Evolutionary conservation across 2,113 vertebrate genomes (phyloP).

Genomic region (Echinops telfairi): DNA sequence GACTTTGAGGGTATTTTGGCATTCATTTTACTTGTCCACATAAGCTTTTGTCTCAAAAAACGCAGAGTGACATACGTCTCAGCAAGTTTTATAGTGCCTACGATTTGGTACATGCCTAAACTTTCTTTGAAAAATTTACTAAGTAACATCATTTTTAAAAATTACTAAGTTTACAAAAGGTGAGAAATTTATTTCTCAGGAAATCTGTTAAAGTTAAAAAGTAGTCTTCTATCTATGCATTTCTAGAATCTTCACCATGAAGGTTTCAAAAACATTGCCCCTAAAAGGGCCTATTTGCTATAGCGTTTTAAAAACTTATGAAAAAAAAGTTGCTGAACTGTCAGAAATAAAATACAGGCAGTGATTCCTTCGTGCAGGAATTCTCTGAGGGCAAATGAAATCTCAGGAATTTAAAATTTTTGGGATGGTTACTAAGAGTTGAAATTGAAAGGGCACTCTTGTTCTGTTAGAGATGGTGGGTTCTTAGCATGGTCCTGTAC

Average conservation of each 20-base stretch:
- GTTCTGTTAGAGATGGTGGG: constrained; percentile 2
- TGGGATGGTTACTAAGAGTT: neutral
- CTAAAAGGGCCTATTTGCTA: too few species aligned
- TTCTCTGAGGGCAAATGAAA: neutral
- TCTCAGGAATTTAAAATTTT: neutral
- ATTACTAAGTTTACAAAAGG: too few species aligned
- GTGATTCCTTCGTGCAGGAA: neutral
- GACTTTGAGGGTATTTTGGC: neutral
- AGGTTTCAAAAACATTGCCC: neutral
- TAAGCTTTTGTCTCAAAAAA: neutral
- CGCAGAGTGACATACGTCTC: neutral
- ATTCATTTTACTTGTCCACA: neutral
- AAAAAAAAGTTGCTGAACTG: neutral
- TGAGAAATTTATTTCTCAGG: constrained; percentile 1
- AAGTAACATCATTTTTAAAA: too few species aligned
- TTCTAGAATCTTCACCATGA: neutral
- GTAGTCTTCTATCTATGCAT: neutral
- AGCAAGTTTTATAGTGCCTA: neutral
- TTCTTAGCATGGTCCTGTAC: neutral
- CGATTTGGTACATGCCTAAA: neutral
- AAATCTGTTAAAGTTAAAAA: neutral
- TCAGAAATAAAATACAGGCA: neutral
- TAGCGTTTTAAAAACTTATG: too few species aligned
- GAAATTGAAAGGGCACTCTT: neutral
- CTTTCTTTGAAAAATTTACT: neutral